Conservation (phyloP, 30 jellyfish, hydroid and myxozoan species). For the Aurelia aurita region DNA sequence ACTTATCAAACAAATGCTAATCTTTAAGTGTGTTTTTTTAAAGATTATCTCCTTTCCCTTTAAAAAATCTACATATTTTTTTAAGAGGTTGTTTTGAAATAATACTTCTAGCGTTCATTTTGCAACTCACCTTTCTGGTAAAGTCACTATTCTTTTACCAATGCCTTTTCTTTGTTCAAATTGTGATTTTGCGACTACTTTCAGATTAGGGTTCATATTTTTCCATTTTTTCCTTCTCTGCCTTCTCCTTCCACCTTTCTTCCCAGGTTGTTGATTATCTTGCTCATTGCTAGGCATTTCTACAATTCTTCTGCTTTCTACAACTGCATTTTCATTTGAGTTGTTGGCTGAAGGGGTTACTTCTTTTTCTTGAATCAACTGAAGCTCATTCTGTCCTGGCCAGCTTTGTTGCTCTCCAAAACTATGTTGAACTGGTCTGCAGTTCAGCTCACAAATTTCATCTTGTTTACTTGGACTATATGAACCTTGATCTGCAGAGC, state of each 20-base stretch:
- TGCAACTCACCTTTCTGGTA: background rate
- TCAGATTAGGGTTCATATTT: slow-evolving; percentile 5
- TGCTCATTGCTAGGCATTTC: background rate
- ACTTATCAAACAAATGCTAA: too few relatives aligned
- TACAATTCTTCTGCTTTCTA: background rate
- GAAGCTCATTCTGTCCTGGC: background rate
- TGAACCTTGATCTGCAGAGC: background rate
- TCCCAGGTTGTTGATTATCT: background rate
- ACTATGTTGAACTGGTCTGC: background rate
- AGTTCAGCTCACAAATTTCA: background rate
- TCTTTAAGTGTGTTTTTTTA: too few relatives aligned
- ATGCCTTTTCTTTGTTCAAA: background rate
- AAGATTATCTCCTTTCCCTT: too few relatives aligned
- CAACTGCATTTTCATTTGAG: background rate
- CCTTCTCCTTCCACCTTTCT: slow-evolving; percentile 10
- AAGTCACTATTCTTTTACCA: background rate
- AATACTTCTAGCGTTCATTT: too few relatives aligned
- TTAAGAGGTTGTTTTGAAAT: too few relatives aligned
- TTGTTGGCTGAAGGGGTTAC: background rate
- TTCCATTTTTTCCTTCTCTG: slow-evolving; percentile 10
- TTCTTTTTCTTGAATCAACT: background rate
- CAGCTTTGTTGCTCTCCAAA: background rate
- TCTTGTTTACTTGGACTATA: background rate
- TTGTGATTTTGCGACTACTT: slow-evolving; percentile 4
- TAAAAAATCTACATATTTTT: too few relatives aligned